Evolutionary conservation across 1,140 invertebrate species (phyloP).

Genomic region (Melanaphis sacchari): DNA sequence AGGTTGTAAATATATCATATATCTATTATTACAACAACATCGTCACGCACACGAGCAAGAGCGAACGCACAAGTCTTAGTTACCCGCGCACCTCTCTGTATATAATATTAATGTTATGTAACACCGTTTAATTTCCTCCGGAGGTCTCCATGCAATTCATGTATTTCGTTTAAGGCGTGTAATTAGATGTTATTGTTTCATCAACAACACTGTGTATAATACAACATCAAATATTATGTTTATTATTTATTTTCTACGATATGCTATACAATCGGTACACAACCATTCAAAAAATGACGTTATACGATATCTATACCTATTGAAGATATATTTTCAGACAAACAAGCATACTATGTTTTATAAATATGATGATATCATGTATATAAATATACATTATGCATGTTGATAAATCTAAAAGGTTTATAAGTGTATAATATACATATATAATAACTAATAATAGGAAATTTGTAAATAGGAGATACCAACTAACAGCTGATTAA

Average conservation of each 20-base stretch:
- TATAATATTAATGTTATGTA: neutral
- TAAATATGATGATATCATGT: neutral
- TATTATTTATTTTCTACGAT: neutral
- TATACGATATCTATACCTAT: neutral
- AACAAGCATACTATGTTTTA: neutral
- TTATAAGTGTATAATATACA: neutral
- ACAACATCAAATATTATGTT: neutral
- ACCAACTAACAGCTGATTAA: neutral
- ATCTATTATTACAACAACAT: neutral
- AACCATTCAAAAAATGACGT: neutral
- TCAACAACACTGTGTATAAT: neutral
- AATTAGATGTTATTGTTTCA: slow-evolving; percentile 9
- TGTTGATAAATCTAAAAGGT: neutral
- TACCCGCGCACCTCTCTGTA: neutral
- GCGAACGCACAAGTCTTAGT: neutral
- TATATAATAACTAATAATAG: neutral
- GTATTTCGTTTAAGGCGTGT: neutral
- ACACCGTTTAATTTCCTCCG: neutral
- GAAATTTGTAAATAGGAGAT: neutral
- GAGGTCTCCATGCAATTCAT: neutral
- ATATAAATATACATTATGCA: too few species aligned
- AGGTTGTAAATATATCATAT: neutral
- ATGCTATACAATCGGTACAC: neutral
- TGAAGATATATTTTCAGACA: neutral
- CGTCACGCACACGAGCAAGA: neutral